Evolutionary conservation across 2,113 vertebrate genomes (phyloP).

Genomic region (Marcusenius ussheri): DNA sequence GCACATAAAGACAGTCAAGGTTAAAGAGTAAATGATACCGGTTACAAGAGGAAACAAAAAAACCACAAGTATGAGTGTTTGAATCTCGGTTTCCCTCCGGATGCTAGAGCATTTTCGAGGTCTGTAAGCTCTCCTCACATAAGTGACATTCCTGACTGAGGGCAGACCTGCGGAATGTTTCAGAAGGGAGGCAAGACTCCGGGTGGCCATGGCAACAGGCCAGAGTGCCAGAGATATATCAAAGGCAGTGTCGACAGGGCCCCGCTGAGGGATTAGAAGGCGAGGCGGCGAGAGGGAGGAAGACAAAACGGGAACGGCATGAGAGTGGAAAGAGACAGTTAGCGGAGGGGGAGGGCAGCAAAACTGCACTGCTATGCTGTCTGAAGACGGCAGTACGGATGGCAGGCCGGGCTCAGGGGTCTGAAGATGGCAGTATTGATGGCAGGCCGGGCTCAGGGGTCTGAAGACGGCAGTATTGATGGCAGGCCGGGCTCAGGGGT

Average conservation of each 20-base stretch:
- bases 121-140: constrained; percentile 27
- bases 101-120: not conserved
- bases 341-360: not conserved
- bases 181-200: constrained; percentile 55
- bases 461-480: not conserved
- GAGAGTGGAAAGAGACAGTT: not conserved
- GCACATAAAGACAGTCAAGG: not conserved
- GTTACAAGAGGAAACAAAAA: not conserved
- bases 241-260: constrained; percentile 19
- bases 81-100: not conserved
- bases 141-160: constrained; percentile 51
- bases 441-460: not conserved
- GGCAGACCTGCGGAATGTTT: constrained; percentile 54
- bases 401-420: not conserved
- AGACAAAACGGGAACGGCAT: constrained; percentile 5
- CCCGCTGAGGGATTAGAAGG: constrained; percentile 4
- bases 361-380: not conserved
- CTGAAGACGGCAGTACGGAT: not conserved
- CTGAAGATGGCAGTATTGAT: not conserved
- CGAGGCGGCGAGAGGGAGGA: not conserved
- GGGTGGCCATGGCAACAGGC: constrained; percentile 57
- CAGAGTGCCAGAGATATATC: constrained; percentile 29
- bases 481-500: not conserved
- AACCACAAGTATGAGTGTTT: not conserved
- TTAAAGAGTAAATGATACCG: not conserved